Conservation (phyloP, 1,140 invertebrate genomes). For the Drosophila baimaii region DNA sequence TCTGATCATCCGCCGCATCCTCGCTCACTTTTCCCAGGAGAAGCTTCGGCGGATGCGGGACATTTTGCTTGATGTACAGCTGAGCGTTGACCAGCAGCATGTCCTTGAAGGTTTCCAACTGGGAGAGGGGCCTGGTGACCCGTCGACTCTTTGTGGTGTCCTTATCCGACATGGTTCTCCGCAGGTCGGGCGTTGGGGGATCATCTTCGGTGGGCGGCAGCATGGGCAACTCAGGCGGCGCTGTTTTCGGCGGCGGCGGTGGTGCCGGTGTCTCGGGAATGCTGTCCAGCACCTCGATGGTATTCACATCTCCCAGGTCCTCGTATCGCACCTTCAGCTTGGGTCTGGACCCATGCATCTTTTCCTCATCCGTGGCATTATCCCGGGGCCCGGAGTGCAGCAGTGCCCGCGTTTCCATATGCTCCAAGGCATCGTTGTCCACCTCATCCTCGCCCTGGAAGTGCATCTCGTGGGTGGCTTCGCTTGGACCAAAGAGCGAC, state of each 20-base stretch:
- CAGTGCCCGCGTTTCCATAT: conserved; percentile 51
- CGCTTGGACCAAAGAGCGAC: background rate
- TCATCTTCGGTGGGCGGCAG: conserved; percentile 35
- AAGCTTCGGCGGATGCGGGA: conserved; percentile 73
- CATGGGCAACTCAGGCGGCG: conserved; percentile 48
- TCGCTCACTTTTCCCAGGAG: conserved; percentile 61
- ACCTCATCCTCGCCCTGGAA: conserved; percentile 65
- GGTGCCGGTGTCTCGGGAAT: conserved; percentile 75
- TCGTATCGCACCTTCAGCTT: conserved; percentile 41
- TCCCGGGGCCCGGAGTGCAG: conserved; percentile 46
- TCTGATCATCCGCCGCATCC: conserved; percentile 44
- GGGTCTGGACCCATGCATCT: conserved; percentile 49
- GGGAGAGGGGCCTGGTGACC: conserved; percentile 59
- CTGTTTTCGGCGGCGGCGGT: conserved; percentile 57
- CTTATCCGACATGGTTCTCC: conserved; percentile 63
- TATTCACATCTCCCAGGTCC: conserved; percentile 43
- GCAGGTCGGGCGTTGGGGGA: conserved; percentile 50
- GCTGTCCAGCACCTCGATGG: conserved; percentile 69
- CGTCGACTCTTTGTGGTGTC: conserved; percentile 47
- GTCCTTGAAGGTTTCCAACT: conserved; percentile 78
- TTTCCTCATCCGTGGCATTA: conserved; percentile 78
- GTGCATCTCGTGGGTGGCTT: conserved; percentile 49
- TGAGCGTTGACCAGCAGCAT: conserved; percentile 82
- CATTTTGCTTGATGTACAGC: conserved; percentile 76
- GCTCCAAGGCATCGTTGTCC: conserved; percentile 71